Base-by-base conservation (phyloP, 2,113 vertebrate species). In the Stictonetta naevosa region DNA sequence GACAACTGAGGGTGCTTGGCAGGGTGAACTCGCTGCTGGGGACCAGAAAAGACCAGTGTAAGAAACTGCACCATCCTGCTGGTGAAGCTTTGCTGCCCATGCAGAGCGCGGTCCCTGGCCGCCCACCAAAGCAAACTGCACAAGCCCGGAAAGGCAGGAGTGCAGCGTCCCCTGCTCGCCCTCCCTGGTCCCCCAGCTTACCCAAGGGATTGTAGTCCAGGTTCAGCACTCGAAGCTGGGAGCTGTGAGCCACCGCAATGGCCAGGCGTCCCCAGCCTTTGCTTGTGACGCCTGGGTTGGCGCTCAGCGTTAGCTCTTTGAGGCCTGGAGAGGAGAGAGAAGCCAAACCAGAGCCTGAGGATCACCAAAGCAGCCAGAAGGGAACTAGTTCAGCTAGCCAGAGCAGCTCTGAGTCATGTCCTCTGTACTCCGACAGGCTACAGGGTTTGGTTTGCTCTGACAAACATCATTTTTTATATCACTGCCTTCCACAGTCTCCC, bases 171-270 rank as follows among this genome's bases (percentile, higher is more conserved):
- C 53, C 67, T 75, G 69, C 40, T 76, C 28, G 55, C 69, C 68
- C 55, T 62, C 21, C 38, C 55, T 8, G 0, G 3, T 26, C 48
- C 42, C 53, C 28, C 68, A 31, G 90, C 98, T 98, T 97, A 99
- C 99, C 99, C 73, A 99, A 97, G 0, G 98, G 99, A 94, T 99
- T 99, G 98, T 99, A 99, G 98, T 99, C 99, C 97, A 99, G 97
- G 96, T 99, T 99, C 91, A 99, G 98, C 38, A 99, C 99, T 0
- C 99, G 98, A 64, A 99, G 98, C 97, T 99, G 99, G 3, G 99
- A 99, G 97, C 99, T 99, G 97, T 99, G 99, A 90, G 99, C 99
- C 92, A 99, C 99, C 1, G 99, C 99, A 58, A 99, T 98, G 89
- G 99, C 98, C 42, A 99, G 97, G 29, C 98, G 98, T 42, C 99